These are phyloP conservation scores for Erannis defoliaria DNA, from an alignment of 2,888 invertebrate species.

Conservation along the genomic window DNA sequence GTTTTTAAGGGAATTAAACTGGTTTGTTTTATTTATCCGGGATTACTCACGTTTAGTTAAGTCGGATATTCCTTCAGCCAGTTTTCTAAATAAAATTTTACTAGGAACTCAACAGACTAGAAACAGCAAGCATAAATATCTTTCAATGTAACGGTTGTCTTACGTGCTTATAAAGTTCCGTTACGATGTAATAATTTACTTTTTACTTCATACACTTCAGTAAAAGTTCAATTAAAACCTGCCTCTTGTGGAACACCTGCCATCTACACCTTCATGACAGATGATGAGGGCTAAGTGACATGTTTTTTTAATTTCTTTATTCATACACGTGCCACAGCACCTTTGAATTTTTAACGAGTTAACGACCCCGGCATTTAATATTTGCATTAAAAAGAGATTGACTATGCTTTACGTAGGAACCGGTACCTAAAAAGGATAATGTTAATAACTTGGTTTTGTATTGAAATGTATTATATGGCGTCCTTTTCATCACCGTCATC, in stretches of 20 bases:
- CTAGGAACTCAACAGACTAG: neutral
- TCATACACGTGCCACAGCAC: conserved; percentile 21
- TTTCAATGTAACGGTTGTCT: conserved; percentile 12
- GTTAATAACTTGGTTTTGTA: neutral
- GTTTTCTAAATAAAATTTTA: too few relatives aligned
- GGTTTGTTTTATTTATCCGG: too few relatives aligned
- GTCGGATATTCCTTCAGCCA: neutral
- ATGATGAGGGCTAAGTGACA: conserved; percentile 50
- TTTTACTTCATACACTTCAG: conserved; percentile 24
- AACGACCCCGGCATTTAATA: neutral
- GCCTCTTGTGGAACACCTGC: conserved; percentile 54
- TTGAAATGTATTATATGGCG: neutral
- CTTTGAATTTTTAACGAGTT: conserved; percentile 22
- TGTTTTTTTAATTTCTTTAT: conserved; percentile 31
- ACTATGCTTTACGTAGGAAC: neutral
- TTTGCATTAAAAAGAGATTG: conserved; percentile 19
- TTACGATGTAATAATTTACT: conserved; percentile 18
- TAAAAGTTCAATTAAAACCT: conserved; percentile 47
- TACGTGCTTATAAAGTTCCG: conserved; percentile 17
- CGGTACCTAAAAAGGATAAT: neutral
- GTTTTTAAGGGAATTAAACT: too few relatives aligned
- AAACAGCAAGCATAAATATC: neutral
- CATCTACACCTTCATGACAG: conserved; percentile 56
- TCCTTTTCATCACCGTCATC: neutral
- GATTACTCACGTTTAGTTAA: too few relatives aligned